Evolutionary conservation across 1,140 invertebrate genomes (phyloP).

Genomic region (Solen grandis): DNA sequence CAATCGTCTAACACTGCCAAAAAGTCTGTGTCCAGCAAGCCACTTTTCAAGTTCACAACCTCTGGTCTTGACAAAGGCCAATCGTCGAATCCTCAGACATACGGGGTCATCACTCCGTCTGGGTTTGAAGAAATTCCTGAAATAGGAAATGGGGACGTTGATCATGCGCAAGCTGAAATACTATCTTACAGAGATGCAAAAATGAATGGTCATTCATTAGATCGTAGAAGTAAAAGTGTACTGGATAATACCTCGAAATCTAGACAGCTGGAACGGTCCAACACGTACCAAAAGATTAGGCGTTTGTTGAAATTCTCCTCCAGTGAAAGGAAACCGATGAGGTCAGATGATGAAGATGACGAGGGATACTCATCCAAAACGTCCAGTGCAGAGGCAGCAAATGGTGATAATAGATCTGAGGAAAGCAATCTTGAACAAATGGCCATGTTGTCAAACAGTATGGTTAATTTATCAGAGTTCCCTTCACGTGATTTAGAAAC

Average conservation of each 20-base stretch:
- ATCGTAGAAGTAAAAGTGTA: constrained; percentile 15
- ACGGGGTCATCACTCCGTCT: neutral
- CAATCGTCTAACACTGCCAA: neutral
- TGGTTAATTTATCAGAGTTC: constrained; percentile 39
- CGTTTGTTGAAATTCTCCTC: constrained; percentile 39
- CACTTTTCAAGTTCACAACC: neutral
- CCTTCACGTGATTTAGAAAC: constrained; percentile 24
- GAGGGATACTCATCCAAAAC: constrained; percentile 55
- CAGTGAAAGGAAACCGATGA: neutral
- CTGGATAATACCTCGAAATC: neutral
- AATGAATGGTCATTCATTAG: neutral
- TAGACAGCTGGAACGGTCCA: constrained; percentile 26
- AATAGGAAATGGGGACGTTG: neutral
- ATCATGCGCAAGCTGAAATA: neutral
- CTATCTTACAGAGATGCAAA: neutral
- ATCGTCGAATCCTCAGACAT: neutral
- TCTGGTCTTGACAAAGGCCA: neutral
- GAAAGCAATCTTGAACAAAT: constrained; percentile 1
- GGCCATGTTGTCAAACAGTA: constrained; percentile 31
- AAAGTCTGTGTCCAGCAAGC: neutral
- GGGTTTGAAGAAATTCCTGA: constrained; percentile 1
- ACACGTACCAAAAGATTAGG: constrained; percentile 35
- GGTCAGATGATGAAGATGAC: constrained; percentile 40
- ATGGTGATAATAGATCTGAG: constrained; percentile 16
- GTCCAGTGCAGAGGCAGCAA: constrained; percentile 36